phyloP scores from a whole-genome alignment of 2,113 vertebrate species.

The Perca schrenkii region DNA sequence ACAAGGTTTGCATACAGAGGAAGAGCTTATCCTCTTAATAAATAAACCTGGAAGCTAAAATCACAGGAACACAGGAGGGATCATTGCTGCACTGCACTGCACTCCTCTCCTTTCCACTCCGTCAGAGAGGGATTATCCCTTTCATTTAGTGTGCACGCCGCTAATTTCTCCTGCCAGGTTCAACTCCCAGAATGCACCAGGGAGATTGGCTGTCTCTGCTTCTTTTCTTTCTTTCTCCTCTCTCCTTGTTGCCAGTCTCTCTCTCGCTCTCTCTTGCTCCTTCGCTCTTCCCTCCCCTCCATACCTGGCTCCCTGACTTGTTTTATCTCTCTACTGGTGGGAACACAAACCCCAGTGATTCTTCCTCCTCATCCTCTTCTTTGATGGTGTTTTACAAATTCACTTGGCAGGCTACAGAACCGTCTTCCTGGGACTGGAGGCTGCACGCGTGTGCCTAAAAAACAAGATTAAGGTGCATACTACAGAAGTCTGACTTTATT shows the following conservation, averaged over 20 bases:
- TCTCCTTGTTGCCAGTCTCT: constrained; percentile 39
- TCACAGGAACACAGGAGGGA: constrained; percentile 69
- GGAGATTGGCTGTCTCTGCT: constrained; percentile 73
- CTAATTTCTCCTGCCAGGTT: constrained; percentile 81
- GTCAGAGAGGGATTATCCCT: constrained; percentile 78
- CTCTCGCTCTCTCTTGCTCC: constrained; percentile 13
- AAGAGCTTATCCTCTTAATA: constrained; percentile 78
- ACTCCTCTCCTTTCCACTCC: constrained; percentile 40
- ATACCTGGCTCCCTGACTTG: constrained; percentile 59
- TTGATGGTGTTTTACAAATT: constrained; percentile 68
- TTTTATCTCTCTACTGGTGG: constrained; percentile 66
- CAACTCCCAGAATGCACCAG: constrained; percentile 80
- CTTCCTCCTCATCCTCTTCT: constrained; percentile 63
- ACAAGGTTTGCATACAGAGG: constrained; percentile 55
- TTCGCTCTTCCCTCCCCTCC: constrained; percentile 49
- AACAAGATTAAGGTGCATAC: constrained; percentile 60
- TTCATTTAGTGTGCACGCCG: constrained; percentile 63
- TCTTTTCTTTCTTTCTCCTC: constrained; percentile 44
- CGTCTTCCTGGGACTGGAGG: constrained; percentile 34
- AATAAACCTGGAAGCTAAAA: constrained; percentile 76
- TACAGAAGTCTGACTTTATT: constrained; percentile 18
- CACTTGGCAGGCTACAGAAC: constrained; percentile 44
- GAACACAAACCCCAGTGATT: constrained; percentile 66
- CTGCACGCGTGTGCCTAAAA: constrained; percentile 43
- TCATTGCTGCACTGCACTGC: constrained; percentile 55